Evolutionary conservation across 2,797 vertebrate genomes (phyloP).

Genomic region (Babyrousa celebensis): DNA sequence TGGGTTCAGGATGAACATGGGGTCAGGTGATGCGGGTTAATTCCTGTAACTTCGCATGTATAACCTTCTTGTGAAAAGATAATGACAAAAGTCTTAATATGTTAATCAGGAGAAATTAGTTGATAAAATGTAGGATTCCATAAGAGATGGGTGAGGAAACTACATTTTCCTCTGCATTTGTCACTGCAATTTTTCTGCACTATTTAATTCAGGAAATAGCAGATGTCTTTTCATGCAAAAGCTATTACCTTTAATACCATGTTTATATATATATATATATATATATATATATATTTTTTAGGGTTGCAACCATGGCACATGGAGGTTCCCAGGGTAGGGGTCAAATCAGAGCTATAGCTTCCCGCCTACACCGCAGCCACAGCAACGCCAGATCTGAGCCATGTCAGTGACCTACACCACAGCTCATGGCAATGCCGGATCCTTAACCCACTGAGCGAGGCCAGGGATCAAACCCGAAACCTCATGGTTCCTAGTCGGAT

Average conservation of each 20-base stretch:
- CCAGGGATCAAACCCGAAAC: too few species aligned
- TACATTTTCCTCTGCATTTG: constrained; percentile 4
- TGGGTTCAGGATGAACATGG: not conserved
- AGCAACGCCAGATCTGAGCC: too few species aligned
- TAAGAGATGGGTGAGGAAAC: constrained; percentile 62
- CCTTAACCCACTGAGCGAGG: too few species aligned
- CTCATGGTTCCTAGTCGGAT: too few species aligned
- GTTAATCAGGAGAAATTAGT: constrained; percentile 51
- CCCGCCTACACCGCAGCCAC: too few species aligned
- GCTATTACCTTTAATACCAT: constrained; percentile 35
- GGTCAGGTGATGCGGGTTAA: not conserved
- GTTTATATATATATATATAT: too few species aligned
- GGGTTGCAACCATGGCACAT: too few species aligned
- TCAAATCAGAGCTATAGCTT: too few species aligned
- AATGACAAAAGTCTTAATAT: not conserved
- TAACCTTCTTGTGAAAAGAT: constrained; percentile 30
- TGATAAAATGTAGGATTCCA: constrained; percentile 55
- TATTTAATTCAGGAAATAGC: constrained; percentile 37
- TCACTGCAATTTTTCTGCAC: constrained; percentile 14
- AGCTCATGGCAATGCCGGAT: too few species aligned
- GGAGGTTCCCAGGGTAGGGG: too few species aligned
- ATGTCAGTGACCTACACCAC: too few species aligned
- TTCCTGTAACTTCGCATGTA: not conserved
- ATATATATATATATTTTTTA: too few species aligned
- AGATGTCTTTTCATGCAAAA: constrained; percentile 52